phyloP scores from a whole-genome alignment of 1,140 invertebrate species.

The Thaumetopoea pityocampa region DNA sequence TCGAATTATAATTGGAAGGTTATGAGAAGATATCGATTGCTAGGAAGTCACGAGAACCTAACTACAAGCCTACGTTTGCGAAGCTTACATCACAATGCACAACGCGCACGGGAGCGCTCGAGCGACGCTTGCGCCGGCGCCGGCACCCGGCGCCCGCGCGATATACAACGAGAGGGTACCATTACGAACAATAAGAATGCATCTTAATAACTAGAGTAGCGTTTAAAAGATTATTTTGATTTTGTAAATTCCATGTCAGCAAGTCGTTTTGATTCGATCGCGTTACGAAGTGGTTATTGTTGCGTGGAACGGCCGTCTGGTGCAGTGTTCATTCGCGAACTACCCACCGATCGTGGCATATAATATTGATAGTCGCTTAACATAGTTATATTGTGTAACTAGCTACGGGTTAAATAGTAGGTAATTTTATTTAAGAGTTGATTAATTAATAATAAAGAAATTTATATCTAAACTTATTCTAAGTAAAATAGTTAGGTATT shows the following conservation, averaged over 20 bases:
- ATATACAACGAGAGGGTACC: conserved; percentile 63
- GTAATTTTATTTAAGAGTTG: conserved; percentile 58
- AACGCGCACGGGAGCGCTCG: conserved; percentile 63
- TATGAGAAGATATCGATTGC: conserved; percentile 64
- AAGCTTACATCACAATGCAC: conserved; percentile 66
- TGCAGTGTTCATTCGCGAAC: too few relatives aligned
- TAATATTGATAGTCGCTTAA: conserved; percentile 31
- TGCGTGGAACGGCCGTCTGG: too few relatives aligned
- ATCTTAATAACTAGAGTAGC: conserved; percentile 61
- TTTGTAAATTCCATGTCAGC: conserved; percentile 46
- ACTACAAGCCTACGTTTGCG: conserved; percentile 65
- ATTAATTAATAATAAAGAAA: conserved; percentile 61
- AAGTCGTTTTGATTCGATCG: too few relatives aligned
- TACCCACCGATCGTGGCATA: too few relatives aligned
- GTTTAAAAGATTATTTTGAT: conserved; percentile 45
- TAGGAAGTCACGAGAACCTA: conserved; percentile 72
- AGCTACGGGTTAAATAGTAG: conserved; percentile 64
- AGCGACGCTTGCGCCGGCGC: conserved; percentile 58
- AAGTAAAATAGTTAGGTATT: conserved; percentile 55
- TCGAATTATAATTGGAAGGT: conserved; percentile 69
- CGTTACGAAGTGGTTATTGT: too few relatives aligned
- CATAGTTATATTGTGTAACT: conserved; percentile 41
- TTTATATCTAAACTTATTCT: conserved; percentile 57
- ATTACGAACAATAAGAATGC: conserved; percentile 70
- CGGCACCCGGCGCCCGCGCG: conserved; percentile 57